A percentile compares a stretch with the other conserved stretches of the same genome.
phyloP scores from a whole-genome alignment of 2,888 invertebrate species.

The Xanthia togata region DNA sequence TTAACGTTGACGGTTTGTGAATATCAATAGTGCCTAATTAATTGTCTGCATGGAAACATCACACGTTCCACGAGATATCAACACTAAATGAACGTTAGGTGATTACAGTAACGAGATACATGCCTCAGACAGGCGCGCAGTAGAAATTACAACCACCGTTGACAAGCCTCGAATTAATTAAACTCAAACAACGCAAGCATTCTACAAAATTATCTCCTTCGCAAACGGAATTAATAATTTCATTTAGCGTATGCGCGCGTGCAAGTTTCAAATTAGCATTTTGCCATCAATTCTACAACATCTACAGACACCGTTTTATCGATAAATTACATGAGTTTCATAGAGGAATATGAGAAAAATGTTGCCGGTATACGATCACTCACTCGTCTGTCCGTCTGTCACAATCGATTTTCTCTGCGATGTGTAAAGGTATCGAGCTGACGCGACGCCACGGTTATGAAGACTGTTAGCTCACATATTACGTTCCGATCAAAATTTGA shows the following conservation, averaged over 20 bases:
- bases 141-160: constrained; percentile 86
- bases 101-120: constrained; percentile 85
- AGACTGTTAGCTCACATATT: constrained; percentile 5
- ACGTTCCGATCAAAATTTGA: background rate
- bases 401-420: constrained; percentile 47
- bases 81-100: constrained; percentile 78
- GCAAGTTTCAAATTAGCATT: constrained; percentile 74
- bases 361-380: constrained; percentile 42
- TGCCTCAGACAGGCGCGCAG: constrained; percentile 82
- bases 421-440: constrained; percentile 35
- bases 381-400: constrained; percentile 44
- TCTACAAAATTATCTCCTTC: constrained; percentile 86
- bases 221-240: constrained; percentile 87
- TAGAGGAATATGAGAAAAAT: constrained; percentile 9
- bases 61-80: constrained; percentile 66
- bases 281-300: constrained; percentile 58
- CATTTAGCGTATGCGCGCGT: constrained; percentile 78
- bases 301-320: constrained; percentile 24
- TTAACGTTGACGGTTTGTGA: constrained; percentile 5
- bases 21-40: constrained; percentile 45
- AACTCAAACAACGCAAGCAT: constrained; percentile 88
- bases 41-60: constrained; percentile 54
- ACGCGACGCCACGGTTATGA: constrained; percentile 4
- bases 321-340: constrained; percentile 14
- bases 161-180: constrained; percentile 89